Conservation (phyloP, 2,888 invertebrate species). For the Anagyrus pseudococci region DNA sequence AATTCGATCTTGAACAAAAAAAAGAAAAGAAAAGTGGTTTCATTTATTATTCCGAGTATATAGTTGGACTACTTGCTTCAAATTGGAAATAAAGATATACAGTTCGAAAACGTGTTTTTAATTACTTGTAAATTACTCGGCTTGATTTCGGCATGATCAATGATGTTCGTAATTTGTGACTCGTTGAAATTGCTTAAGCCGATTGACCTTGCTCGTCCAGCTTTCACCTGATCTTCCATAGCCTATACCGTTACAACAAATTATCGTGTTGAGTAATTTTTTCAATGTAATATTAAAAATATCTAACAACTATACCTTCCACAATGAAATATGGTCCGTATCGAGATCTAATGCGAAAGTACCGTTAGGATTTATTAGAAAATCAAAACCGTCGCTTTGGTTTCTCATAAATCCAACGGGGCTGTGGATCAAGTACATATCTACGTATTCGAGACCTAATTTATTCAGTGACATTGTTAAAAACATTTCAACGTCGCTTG, state of each 20-base stretch:
- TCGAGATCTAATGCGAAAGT: no score
- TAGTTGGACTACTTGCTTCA: no score
- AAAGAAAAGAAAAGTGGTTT: no score
- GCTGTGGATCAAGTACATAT: constrained; percentile 80
- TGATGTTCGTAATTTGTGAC: constrained; percentile 71
- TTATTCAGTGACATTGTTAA: constrained; percentile 69
- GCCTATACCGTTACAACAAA: constrained; percentile 57
- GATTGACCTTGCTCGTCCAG: constrained; percentile 72
- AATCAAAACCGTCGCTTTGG: no score
- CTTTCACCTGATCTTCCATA: constrained; percentile 74
- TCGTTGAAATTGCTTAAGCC: constrained; percentile 83
- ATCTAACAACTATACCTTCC: constrained; percentile 74
- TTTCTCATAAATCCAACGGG: constrained; percentile 76
- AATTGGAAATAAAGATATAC: no score
- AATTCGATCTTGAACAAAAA: constrained; percentile 78
- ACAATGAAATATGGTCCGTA: constrained; percentile 73
- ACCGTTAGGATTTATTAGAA: constrained; percentile 66
- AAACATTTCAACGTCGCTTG: constrained; percentile 71
- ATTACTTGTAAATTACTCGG: constrained; percentile 74
- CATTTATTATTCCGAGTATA: no score
- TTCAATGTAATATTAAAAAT: not conserved
- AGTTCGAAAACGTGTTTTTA: no score
- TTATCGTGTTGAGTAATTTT: not conserved
- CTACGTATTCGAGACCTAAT: constrained; percentile 74
- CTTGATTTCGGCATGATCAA: constrained; percentile 68